Conservation (phyloP, 2,888 invertebrate genomes). For the Axea sp. region DNA sequence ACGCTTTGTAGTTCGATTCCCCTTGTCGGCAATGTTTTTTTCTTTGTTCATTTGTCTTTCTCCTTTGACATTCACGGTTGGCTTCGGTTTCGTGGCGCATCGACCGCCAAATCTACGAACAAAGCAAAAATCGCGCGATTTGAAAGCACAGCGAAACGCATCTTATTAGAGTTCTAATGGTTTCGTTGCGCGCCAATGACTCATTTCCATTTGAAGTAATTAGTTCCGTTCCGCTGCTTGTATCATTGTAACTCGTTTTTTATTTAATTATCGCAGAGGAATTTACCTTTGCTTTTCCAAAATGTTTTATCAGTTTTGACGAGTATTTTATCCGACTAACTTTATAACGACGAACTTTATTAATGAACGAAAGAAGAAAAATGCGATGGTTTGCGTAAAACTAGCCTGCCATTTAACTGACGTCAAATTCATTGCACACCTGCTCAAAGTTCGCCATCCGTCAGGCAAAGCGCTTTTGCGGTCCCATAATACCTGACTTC, state of each 20-base stretch:
- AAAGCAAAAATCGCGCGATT: too few relatives aligned
- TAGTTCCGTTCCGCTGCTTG: not conserved
- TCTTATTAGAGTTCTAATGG: too few relatives aligned
- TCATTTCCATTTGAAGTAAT: conserved; percentile 1
- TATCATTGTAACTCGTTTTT: not conserved
- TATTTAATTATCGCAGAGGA: not conserved
- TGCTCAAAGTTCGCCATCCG: conserved; percentile 48
- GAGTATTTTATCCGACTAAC: too few relatives aligned
- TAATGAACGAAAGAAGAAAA: not conserved
- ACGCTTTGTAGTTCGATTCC: too few relatives aligned
- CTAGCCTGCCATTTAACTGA: conserved; percentile 30
- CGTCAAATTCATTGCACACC: conserved; percentile 54
- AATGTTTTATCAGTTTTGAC: too few relatives aligned
- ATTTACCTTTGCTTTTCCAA: too few relatives aligned
- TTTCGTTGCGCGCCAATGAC: conserved; percentile 2
- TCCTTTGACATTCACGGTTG: conserved; percentile 50
- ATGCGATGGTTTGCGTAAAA: conserved; percentile 4
- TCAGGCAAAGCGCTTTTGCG: conserved; percentile 40
- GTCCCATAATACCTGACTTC: conserved; percentile 46
- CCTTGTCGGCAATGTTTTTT: too few relatives aligned
- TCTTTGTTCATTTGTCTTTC: too few relatives aligned
- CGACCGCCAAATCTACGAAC: too few relatives aligned
- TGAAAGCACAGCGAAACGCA: too few relatives aligned
- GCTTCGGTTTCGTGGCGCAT: too few relatives aligned
- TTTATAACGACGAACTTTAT: too few relatives aligned